Conservation (phyloP, 2,888 invertebrate species). For the Herminia tarsipennalis region DNA sequence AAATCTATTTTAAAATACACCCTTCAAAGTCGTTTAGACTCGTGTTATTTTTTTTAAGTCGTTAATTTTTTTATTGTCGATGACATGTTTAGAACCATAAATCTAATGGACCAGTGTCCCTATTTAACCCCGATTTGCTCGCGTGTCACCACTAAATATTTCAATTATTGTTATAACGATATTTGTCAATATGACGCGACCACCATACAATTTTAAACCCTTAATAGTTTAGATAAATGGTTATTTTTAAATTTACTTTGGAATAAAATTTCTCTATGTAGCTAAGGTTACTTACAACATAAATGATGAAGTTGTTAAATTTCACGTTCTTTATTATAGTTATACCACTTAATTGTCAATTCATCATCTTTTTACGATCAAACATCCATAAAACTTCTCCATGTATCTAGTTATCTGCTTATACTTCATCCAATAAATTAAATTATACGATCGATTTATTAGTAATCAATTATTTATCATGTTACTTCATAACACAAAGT, state of each 20-base stretch:
- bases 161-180: conserved; percentile 73
- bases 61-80: conserved; percentile 34
- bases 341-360: conserved; percentile 18
- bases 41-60: conserved; percentile 20
- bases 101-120: conserved; percentile 53
- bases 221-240: conserved; percentile 44
- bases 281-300: conserved; percentile 9
- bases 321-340: not conserved
- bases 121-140: conserved; percentile 55
- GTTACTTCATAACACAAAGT: conserved; percentile 16
- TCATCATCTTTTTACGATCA: conserved; percentile 31
- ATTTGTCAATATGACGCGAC: conserved; percentile 54
- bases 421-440: conserved; percentile 30
- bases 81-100: conserved; percentile 45
- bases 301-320: conserved; percentile 25
- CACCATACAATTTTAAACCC: conserved; percentile 55
- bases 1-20: conserved; percentile 9
- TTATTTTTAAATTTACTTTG: conserved; percentile 26
- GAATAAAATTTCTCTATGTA: conserved; percentile 4
- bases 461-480: conserved; percentile 23
- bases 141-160: conserved; percentile 73
- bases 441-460: conserved; percentile 27
- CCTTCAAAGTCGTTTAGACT: conserved; percentile 6
- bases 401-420: conserved; percentile 12
- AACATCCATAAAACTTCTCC: conserved; percentile 21